Conservation (phyloP, 2,797 vertebrate species). For the Sebastiscus albofasciatus region DNA sequence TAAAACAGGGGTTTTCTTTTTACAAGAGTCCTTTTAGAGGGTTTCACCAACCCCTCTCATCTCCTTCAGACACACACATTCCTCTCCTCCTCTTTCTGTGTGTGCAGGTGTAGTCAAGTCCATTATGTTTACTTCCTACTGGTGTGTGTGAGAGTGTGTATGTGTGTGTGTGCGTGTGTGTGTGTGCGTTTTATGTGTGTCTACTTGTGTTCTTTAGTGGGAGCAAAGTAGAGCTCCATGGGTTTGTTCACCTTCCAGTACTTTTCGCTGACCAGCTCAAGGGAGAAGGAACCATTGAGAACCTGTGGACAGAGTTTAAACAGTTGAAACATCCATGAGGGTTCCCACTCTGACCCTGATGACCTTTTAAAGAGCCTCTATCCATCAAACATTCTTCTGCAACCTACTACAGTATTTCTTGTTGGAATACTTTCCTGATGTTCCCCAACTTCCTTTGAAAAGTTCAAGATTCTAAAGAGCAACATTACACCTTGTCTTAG, state of each 20-base stretch:
- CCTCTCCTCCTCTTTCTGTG: conserved; percentile 25
- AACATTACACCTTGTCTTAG: no score
- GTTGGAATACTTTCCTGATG: no score
- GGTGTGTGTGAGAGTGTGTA: not conserved
- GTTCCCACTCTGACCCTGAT: not conserved
- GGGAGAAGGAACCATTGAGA: conserved; percentile 96
- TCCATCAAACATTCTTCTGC: no score
- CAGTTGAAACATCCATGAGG: not conserved
- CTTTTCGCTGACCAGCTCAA: conserved; percentile 99
- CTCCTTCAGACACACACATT: conserved; percentile 50
- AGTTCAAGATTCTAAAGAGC: no score
- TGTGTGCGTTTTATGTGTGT: not conserved
- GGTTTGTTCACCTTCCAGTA: conserved; percentile 99
- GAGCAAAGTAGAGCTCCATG: conserved; percentile 99
- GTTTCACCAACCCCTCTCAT: conserved; percentile 9
- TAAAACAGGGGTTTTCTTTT: conserved; percentile 66
- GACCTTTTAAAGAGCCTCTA: not conserved
- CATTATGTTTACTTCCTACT: conserved; percentile 32
- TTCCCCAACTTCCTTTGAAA: not conserved
- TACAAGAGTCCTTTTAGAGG: conserved; percentile 65
- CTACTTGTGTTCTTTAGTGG: conserved; percentile 99
- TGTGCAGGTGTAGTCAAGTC: conserved; percentile 44
- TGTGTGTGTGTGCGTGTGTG: no score
- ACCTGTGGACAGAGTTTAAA: conserved; percentile 81
- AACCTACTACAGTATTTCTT: no score